These are phyloP conservation scores for Drosophila tristis DNA, from an alignment of 1,140 invertebrate genomes.

Conservation along the genomic window DNA sequence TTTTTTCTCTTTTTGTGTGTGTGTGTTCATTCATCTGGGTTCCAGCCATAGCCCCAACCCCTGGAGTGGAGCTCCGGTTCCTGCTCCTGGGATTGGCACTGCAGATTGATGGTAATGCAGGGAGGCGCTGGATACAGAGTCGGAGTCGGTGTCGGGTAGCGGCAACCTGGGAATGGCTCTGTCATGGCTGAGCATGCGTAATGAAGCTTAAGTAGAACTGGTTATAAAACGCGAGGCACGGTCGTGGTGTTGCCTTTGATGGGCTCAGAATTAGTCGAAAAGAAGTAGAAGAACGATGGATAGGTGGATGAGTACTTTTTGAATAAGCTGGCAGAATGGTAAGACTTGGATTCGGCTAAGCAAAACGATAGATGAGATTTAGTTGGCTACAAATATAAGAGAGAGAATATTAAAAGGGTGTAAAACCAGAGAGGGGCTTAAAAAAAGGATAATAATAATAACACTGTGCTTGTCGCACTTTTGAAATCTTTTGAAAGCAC, in stretches of 20 bases:
- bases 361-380: slow-evolving; percentile 18
- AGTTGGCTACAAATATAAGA: neutral
- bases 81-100: slow-evolving; percentile 54
- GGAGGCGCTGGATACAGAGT: slow-evolving; percentile 15
- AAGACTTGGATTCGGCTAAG: slow-evolving; percentile 24
- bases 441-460: no score
- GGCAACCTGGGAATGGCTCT: slow-evolving; percentile 48
- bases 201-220: slow-evolving; percentile 82
- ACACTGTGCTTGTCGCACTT: no score
- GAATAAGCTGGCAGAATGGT: slow-evolving; percentile 5
- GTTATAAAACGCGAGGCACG: slow-evolving; percentile 59
- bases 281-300: slow-evolving; percentile 14
- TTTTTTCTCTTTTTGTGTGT: slow-evolving; percentile 43
- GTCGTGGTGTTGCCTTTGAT: slow-evolving; percentile 22
- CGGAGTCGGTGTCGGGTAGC: slow-evolving; percentile 17
- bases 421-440: slow-evolving; percentile 1
- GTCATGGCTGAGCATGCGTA: slow-evolving; percentile 81
- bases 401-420: neutral
- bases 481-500: no score
- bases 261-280: slow-evolving; percentile 3
- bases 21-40: slow-evolving; percentile 38
- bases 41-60: no score
- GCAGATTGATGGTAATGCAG: slow-evolving; percentile 45
- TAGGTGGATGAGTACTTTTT: slow-evolving; percentile 7
- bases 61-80: slow-evolving; percentile 33